Evolutionary conservation across 2,113 vertebrate species (phyloP).

Genomic region (Marmota flaviventris): DNA sequence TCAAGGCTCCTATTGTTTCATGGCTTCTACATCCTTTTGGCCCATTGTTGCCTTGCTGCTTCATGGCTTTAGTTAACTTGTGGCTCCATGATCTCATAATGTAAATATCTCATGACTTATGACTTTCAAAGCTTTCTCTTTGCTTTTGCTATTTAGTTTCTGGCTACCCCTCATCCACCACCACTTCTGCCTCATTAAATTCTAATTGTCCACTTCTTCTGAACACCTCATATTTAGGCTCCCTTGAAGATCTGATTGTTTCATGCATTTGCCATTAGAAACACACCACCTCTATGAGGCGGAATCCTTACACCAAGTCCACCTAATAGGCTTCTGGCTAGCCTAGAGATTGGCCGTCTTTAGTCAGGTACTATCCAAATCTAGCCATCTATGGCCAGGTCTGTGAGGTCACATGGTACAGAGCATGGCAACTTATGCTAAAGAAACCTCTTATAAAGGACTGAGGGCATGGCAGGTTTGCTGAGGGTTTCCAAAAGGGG

Average conservation of each 20-base stretch:
- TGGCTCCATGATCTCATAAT: conserved; percentile 33
- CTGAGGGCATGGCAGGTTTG: conserved; percentile 33
- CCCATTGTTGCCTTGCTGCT: conserved; percentile 43
- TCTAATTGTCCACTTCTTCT: conserved; percentile 55
- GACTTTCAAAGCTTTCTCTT: conserved; percentile 56
- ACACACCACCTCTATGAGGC: conserved; percentile 2
- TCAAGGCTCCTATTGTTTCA: conserved; percentile 48
- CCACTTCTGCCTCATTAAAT: conserved; percentile 1
- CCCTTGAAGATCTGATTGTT: conserved; percentile 21
- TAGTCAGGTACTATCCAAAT: conserved; percentile 3
- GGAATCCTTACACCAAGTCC: background rate
- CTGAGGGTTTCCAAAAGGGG: conserved; percentile 30
- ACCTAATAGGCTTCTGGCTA: conserved; percentile 6
- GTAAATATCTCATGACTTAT: conserved; percentile 1
- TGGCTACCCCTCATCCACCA: background rate
- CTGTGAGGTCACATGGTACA: conserved; percentile 59
- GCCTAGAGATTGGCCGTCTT: background rate
- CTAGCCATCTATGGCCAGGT: conserved; percentile 22
- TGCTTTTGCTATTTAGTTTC: conserved; percentile 56
- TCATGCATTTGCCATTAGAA: conserved; percentile 4
- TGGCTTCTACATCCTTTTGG: conserved; percentile 34
- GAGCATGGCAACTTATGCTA: conserved; percentile 43
- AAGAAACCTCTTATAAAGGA: conserved; percentile 56
- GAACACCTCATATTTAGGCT: conserved; percentile 28
- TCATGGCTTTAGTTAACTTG: conserved; percentile 61